These are phyloP conservation scores for Apis dorsata DNA, from an alignment of 1,140 invertebrate genomes.

Conservation along the genomic window DNA sequence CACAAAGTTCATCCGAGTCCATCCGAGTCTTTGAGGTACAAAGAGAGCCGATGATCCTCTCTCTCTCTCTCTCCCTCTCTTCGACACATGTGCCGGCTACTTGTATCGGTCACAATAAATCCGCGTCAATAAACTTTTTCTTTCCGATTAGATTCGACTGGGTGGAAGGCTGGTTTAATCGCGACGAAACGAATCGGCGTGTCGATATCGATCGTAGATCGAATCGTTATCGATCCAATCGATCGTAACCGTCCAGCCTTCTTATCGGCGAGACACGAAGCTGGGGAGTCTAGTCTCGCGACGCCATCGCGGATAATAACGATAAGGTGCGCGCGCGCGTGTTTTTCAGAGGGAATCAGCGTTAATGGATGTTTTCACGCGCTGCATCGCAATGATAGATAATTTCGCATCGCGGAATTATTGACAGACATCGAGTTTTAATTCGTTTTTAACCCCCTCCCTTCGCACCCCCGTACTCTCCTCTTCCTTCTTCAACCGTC, in stretches of 20 bases:
- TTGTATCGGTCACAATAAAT: conserved; percentile 3
- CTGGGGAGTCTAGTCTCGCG: neutral
- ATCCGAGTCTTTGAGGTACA: neutral
- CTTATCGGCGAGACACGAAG: neutral
- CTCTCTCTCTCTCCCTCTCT: neutral
- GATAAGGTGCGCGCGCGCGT: conserved; percentile 61
- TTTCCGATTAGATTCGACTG: neutral
- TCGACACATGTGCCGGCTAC: neutral
- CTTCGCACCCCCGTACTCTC: neutral
- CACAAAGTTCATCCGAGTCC: neutral
- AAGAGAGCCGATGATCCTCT: conserved; percentile 3
- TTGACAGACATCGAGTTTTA: conserved; percentile 67
- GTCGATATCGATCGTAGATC: neutral
- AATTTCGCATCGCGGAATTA: conserved; percentile 56
- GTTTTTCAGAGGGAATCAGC: conserved; percentile 68
- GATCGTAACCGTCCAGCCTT: neutral
- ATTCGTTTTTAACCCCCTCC: neutral
- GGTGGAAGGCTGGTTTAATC: neutral
- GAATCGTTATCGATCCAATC: neutral
- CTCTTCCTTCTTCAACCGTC: neutral
- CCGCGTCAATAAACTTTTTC: conserved; percentile 16
- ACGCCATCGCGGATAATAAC: conserved; percentile 64
- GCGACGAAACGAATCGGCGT: neutral
- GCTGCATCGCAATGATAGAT: conserved; percentile 50
- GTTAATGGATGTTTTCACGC: conserved; percentile 71